These are phyloP conservation scores for Malacoctenus gilli DNA, from an alignment of 2,797 vertebrate genomes.

Conservation along the genomic window DNA sequence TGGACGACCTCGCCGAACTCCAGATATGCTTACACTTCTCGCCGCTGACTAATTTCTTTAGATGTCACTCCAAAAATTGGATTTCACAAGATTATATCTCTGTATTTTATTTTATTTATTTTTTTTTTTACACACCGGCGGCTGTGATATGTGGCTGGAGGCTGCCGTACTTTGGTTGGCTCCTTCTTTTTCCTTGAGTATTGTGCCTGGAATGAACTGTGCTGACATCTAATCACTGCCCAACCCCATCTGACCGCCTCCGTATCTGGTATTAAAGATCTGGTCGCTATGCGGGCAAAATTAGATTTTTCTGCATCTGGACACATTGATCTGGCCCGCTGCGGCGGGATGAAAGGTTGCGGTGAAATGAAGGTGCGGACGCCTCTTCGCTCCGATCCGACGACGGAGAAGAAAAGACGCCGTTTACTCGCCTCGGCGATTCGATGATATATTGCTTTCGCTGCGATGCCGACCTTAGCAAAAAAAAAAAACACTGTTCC, in stretches of 20 bases:
- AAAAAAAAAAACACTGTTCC: no score
- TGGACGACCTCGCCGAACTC: slow-evolving; percentile 21
- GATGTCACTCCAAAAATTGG: slow-evolving; percentile 14
- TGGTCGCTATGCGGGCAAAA: slow-evolving; percentile 39
- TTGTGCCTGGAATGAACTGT: slow-evolving; percentile 17
- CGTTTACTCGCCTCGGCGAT: no score
- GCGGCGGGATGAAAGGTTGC: slow-evolving; percentile 38
- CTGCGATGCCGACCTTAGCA: no score
- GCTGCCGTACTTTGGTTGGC: slow-evolving; percentile 21
- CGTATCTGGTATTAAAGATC: slow-evolving; percentile 58
- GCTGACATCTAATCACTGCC: slow-evolving; percentile 34
- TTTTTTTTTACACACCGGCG: slow-evolving; percentile 27
- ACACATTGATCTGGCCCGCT: slow-evolving; percentile 23
- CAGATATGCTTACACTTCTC: slow-evolving; percentile 14
- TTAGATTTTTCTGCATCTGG: slow-evolving; percentile 33
- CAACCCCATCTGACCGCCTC: slow-evolving; percentile 28
- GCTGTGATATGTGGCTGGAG: neutral
- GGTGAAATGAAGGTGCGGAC: slow-evolving; percentile 22
- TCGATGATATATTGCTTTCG: no score
- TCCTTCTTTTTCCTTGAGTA: neutral
- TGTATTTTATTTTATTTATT: no score
- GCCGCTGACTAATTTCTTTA: slow-evolving; percentile 5
- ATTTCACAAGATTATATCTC: slow-evolving; percentile 33
- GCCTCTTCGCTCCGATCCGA: no score
- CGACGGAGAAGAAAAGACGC: no score